phyloP scores from a whole-genome alignment of 2,888 invertebrate species.

The Drosophila pegasa region DNA sequence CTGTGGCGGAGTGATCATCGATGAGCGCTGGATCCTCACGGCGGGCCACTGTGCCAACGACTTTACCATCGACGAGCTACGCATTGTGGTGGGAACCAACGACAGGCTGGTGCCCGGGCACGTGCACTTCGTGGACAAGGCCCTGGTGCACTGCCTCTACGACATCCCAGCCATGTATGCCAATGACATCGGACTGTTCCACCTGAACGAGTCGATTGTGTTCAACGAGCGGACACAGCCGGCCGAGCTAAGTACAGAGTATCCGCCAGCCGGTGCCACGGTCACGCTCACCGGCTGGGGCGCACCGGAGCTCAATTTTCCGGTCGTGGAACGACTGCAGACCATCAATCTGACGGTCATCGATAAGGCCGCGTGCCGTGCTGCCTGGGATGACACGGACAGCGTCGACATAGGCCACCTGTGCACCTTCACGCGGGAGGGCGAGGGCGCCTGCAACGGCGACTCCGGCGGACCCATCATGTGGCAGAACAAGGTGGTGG shows the following conservation, averaged over 20 bases:
- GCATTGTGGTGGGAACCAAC: constrained; percentile 74
- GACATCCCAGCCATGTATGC: constrained; percentile 68
- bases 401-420: constrained; percentile 86
- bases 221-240: constrained; percentile 86
- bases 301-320: constrained; percentile 84
- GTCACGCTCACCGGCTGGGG: constrained; percentile 88
- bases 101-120: constrained; percentile 62
- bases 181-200: constrained; percentile 89
- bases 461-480: constrained; percentile 81
- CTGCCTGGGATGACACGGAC: constrained; percentile 84
- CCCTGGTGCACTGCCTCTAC: constrained; percentile 67
- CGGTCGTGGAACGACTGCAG: constrained; percentile 86
- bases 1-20: constrained; percentile 81
- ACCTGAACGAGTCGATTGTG: constrained; percentile 86
- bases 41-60: constrained; percentile 79
- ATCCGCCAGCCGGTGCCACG: constrained; percentile 84
- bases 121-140: constrained; percentile 42
- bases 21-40: constrained; percentile 74
- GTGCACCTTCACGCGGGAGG: constrained; percentile 86
- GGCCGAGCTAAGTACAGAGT: constrained; percentile 83
- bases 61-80: constrained; percentile 51
- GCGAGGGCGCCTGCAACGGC: constrained; percentile 85
- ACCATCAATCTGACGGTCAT: constrained; percentile 86
- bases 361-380: constrained; percentile 85
- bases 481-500: constrained; percentile 69